Base-by-base conservation (phyloP, 2,113 vertebrate genomes). In the Ivindomyrus marchei region DNA sequence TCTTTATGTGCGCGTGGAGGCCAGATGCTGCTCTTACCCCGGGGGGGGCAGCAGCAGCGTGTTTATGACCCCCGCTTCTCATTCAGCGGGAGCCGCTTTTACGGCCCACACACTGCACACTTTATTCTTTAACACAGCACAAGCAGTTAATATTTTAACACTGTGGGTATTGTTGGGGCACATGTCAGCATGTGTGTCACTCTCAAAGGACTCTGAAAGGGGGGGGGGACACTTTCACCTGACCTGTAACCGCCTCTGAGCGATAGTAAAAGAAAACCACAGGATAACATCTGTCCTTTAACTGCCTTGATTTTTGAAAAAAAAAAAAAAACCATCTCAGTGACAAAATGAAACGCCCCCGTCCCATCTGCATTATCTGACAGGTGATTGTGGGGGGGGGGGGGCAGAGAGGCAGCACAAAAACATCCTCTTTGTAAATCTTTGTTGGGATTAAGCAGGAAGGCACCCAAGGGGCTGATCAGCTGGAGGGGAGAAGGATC, bases 71-170 rank as follows among this genome's bases (percentile, higher is more conserved):
- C 39, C 27, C 19, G 2, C 46, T 21, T 88, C 45, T 17, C 15
- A 21, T 50, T 49, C 85, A 90, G 90, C 91, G 89, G 86, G 92
- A 89, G 92, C 92, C 90, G 70, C 62, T 84, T 94, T 94, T 93
- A 93, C 89, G 53, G 91, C 90, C 27, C 3, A 45, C 46, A 74
- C 15, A 45, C 85, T 46, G 66, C 50, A 19, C 50, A 45, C n/a
- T 50, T 36, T n/a, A 42, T 86, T 89, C 87, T 91, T 87, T 94
- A 94, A 94, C 93, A 92, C 94, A 92, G 91, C 84, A 84, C 70
- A 92, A 90, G 88, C 83, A 89, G 91, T 95, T 94, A 94, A 94
- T 95, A 94, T 94, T 94, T 95, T 89, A 95, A 93, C 93, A 94
- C 90, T 88, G 83, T 15, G 87, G 80, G 91, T 92, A 93, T 94